Evolutionary conservation across 1,140 invertebrate genomes (phyloP).

Genomic region (Brachionus angularis): DNA sequence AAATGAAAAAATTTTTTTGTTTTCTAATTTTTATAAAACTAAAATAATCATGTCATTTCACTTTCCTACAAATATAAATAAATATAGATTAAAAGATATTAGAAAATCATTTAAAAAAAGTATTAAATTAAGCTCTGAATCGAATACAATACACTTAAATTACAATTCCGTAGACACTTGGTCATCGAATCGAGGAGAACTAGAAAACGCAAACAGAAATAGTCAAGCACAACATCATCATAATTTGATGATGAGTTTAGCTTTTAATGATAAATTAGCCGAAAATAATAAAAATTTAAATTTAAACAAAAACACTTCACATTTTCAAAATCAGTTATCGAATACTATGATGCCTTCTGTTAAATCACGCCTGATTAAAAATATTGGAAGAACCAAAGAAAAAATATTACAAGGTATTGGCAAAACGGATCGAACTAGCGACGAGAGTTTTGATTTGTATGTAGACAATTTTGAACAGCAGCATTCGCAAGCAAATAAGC

Average conservation of each 20-base stretch:
- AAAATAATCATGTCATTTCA: background rate
- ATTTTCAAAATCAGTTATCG: slow-evolving; percentile 1
- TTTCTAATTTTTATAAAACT: no score
- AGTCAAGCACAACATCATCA: slow-evolving; percentile 13
- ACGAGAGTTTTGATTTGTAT: slow-evolving; percentile 27
- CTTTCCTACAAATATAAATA: background rate
- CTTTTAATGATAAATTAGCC: background rate
- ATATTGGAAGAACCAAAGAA: slow-evolving; percentile 39
- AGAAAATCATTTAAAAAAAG: slow-evolving; percentile 1
- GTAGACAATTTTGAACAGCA: slow-evolving; percentile 32
- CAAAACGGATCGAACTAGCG: slow-evolving; percentile 37
- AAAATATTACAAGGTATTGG: slow-evolving; percentile 41
- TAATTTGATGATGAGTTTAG: background rate
- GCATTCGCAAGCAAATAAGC: slow-evolving; percentile 22
- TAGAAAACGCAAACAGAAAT: background rate
- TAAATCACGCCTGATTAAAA: slow-evolving; percentile 30
- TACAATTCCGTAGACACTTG: no score
- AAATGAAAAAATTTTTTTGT: no score
- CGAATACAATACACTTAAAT: no score
- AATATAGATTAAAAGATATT: background rate
- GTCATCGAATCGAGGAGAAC: background rate
- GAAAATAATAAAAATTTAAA: background rate
- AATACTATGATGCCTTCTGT: slow-evolving; percentile 42
- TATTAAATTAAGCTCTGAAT: no score
- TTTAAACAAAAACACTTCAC: background rate